phyloP scores from a whole-genome alignment of 2,888 invertebrate species.

The Dicranocentrus wangi region DNA sequence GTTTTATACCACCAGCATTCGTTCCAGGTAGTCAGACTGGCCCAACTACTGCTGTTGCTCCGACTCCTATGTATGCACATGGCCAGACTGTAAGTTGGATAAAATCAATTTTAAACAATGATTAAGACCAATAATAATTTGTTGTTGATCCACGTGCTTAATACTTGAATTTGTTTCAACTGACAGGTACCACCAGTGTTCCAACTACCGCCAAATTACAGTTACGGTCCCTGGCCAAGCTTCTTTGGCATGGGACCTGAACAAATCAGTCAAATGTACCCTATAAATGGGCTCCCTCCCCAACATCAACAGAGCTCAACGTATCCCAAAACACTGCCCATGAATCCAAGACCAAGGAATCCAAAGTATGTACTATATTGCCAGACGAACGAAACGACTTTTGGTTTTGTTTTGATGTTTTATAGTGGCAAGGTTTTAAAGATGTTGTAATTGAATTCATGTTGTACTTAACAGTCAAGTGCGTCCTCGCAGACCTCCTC shows the following conservation, averaged over 20 bases:
- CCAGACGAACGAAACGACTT: too few species aligned
- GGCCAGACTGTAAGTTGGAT: conserved; percentile 70
- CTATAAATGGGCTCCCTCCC: conserved; percentile 83
- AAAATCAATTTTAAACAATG: background rate
- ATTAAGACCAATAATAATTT: background rate
- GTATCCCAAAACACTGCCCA: conserved; percentile 75
- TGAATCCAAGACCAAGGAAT: conserved; percentile 69
- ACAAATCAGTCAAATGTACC: conserved; percentile 81
- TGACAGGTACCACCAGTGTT: conserved; percentile 72
- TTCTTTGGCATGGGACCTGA: conserved; percentile 62
- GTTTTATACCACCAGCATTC: conserved; percentile 66
- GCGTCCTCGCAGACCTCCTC: conserved; percentile 59
- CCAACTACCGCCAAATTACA: conserved; percentile 72
- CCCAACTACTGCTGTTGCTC: conserved; percentile 76
- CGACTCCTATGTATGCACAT: conserved; percentile 76
- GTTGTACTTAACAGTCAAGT: conserved; percentile 50
- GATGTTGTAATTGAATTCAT: background rate
- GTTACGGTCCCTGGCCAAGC: conserved; percentile 65
- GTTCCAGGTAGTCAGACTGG: conserved; percentile 71
- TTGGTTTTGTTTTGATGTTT: background rate
- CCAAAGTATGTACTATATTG: conserved; percentile 68
- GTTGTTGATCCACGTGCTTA: background rate
- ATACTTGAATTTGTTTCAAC: background rate
- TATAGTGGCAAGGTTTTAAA: background rate
- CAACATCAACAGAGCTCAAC: conserved; percentile 79